A percentile compares a stretch with the other conserved stretches of the same genome.
Conservation (phyloP, 2,797 vertebrate genomes). For the Sebastes steindachneri region DNA sequence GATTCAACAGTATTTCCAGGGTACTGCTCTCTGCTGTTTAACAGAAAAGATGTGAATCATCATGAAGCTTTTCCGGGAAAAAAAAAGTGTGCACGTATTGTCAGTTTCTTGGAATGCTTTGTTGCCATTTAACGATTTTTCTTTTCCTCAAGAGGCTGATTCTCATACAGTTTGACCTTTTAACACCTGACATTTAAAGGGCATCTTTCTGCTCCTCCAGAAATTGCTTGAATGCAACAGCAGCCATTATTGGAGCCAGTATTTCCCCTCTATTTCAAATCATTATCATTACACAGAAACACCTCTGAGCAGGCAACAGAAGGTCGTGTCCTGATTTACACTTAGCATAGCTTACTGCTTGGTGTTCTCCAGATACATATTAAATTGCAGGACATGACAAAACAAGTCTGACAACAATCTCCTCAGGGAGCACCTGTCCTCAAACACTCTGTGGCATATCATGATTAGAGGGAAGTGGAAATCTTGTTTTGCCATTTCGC, state of each 20-base stretch:
- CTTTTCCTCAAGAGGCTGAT: neutral
- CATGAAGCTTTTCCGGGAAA: neutral
- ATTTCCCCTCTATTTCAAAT: slow-evolving; percentile 18
- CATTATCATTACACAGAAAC: neutral
- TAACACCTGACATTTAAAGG: slow-evolving; percentile 45
- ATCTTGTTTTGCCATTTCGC: slow-evolving; percentile 11
- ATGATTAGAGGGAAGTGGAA: slow-evolving; percentile 39
- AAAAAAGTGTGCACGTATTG: neutral
- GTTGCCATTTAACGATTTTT: neutral
- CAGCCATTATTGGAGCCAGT: neutral
- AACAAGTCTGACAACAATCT: slow-evolving; percentile 47
- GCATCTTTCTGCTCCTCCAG: slow-evolving; percentile 13
- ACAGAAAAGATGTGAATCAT: neutral
- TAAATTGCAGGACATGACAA: slow-evolving; percentile 54
- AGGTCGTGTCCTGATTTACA: neutral
- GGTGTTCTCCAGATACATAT: slow-evolving; percentile 22
- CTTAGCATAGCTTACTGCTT: neutral
- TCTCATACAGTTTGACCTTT: slow-evolving; percentile 18
- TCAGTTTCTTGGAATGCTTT: neutral
- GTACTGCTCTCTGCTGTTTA: slow-evolving; percentile 4
- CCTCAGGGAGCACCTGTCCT: slow-evolving; percentile 29
- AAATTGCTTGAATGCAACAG: slow-evolving; percentile 24
- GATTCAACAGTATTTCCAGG: slow-evolving; percentile 22
- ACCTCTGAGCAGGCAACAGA: neutral
- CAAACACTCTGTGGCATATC: slow-evolving; percentile 10